A percentile compares a stretch with the other conserved stretches of the same genome.
These are phyloP conservation scores for Seladonia tumulorum DNA, from an alignment of 2,888 invertebrate species.

Conservation along the genomic window DNA sequence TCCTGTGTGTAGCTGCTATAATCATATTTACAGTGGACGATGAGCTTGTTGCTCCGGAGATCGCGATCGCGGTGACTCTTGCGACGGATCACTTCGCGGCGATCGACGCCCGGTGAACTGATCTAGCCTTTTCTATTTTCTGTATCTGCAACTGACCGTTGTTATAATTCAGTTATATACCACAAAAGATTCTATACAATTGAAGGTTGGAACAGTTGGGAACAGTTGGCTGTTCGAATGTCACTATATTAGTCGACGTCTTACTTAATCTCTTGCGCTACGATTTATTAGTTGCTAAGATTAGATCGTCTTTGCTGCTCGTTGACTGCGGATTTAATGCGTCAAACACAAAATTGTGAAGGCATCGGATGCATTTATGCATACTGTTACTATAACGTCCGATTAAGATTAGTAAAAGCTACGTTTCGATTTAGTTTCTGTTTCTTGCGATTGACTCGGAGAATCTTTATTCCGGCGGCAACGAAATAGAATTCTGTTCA, in stretches of 20 bases:
- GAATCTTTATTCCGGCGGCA: not conserved
- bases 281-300: not conserved
- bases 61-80: not conserved
- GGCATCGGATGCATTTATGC: not conserved
- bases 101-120: not conserved
- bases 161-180: not conserved
- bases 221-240: not conserved
- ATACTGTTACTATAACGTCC: not conserved
- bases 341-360: too few relatives aligned
- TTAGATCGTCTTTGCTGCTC: not conserved
- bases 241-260: not conserved
- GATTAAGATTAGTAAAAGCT: not conserved
- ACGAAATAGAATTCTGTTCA: not conserved
- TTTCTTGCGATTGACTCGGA: not conserved
- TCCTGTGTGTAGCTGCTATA: conserved; percentile 1
- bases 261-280: not conserved
- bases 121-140: not conserved
- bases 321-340: not conserved
- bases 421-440: not conserved
- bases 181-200: not conserved
- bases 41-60: not conserved
- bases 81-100: not conserved
- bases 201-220: not conserved
- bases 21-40: not conserved
- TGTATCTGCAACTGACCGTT: not conserved